Conservation (phyloP, 2,888 invertebrate genomes). For the Cantharis rustica region DNA sequence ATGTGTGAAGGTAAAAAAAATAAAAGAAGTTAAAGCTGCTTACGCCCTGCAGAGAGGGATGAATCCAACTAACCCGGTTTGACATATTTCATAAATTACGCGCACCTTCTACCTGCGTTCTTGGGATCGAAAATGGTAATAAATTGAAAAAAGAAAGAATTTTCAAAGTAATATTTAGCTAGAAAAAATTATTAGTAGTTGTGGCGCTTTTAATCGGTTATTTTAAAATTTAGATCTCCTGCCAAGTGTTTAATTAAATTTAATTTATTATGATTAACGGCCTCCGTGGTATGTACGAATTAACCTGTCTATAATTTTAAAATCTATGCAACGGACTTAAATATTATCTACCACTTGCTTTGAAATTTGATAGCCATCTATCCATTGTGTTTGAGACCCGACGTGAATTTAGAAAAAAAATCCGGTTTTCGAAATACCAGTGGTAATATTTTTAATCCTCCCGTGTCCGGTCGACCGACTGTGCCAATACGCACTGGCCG, state of each 20-base stretch:
- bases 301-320: conserved; percentile 22
- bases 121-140: neutral
- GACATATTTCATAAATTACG: conserved; percentile 34
- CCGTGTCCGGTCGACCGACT: conserved; percentile 13
- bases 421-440: conserved; percentile 34
- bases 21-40: conserved; percentile 20
- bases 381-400: conserved; percentile 33
- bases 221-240: neutral
- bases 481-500: neutral
- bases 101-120: neutral
- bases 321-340: conserved; percentile 29
- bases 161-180: neutral
- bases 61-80: conserved; percentile 32
- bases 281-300: neutral
- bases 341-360: conserved; percentile 37
- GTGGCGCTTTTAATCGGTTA: neutral
- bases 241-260: conserved; percentile 4
- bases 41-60: conserved; percentile 33
- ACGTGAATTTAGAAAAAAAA: conserved; percentile 39
- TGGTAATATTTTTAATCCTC: neutral
- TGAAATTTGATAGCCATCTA: conserved; percentile 39
- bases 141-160: neutral
- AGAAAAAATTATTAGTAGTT: neutral
- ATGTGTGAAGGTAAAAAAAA: neutral
- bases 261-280: conserved; percentile 4